Evolutionary conservation across 2,797 vertebrate species (phyloP).

Genomic region (Acipenser ruthenus): DNA sequence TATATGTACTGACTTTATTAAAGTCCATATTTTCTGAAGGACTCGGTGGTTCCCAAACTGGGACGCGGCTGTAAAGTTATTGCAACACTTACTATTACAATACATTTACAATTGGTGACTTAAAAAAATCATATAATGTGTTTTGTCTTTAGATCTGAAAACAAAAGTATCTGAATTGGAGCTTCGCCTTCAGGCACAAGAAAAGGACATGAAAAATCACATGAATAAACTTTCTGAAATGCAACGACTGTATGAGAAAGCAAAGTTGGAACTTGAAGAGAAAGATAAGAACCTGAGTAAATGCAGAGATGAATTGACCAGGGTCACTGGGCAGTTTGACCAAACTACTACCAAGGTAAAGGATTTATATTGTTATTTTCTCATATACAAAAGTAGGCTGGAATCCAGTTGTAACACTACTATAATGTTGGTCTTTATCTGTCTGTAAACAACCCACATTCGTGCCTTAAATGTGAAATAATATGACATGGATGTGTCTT

Average conservation of each 20-base stretch:
- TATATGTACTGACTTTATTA: no score
- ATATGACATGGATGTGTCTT: constrained; percentile 3
- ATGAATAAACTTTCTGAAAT: constrained; percentile 65
- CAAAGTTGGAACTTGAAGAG: constrained; percentile 64
- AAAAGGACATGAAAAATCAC: constrained; percentile 65
- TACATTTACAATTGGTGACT: no score
- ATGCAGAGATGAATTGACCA: constrained; percentile 66
- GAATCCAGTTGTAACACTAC: no score
- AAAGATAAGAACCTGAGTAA: constrained; percentile 69
- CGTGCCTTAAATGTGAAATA: no score
- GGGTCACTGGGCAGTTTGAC: constrained; percentile 56
- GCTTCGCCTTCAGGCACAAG: constrained; percentile 61
- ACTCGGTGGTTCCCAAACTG: no score
- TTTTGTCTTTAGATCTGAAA: constrained; percentile 59
- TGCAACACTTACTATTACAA: no score
- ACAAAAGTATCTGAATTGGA: constrained; percentile 55
- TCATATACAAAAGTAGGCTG: no score
- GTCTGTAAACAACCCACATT: no score
- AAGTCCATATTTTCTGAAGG: no score
- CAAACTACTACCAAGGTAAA: constrained; percentile 67
- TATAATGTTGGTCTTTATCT: no score
- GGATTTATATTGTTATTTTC: not conserved
- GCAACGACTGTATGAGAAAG: constrained; percentile 65
- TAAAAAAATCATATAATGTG: constrained; percentile 10
- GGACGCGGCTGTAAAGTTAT: no score